Evolutionary conservation across 2,888 invertebrate species (phyloP).

Genomic region (Chromoteleia sp.): DNA sequence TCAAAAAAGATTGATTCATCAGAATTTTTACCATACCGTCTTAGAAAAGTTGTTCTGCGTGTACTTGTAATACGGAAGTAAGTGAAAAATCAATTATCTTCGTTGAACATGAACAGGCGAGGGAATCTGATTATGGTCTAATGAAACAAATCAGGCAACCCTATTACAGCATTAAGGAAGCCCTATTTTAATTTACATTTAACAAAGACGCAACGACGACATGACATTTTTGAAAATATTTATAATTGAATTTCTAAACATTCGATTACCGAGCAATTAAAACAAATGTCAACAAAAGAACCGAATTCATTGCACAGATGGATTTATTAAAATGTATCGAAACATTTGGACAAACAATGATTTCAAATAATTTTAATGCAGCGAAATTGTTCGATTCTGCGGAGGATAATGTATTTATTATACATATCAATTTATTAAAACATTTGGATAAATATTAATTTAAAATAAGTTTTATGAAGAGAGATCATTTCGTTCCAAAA

Average conservation of each 20-base stretch:
- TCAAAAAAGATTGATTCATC: too few relatives aligned
- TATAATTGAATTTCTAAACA: neutral
- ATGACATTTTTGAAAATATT: constrained; percentile 3
- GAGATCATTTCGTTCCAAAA: neutral
- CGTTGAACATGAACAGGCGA: constrained; percentile 60
- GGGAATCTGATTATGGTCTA: constrained; percentile 63
- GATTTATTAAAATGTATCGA: too few relatives aligned
- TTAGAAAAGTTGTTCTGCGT: too few relatives aligned
- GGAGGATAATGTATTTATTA: too few relatives aligned
- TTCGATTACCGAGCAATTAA: neutral
- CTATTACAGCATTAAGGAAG: constrained; percentile 59
- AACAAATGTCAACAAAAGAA: too few relatives aligned
- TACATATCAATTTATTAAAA: too few relatives aligned
- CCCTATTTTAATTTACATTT: constrained; percentile 50
- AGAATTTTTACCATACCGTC: too few relatives aligned
- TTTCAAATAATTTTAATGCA: too few relatives aligned
- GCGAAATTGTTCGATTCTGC: too few relatives aligned
- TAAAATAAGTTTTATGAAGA: neutral
- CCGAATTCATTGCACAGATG: too few relatives aligned
- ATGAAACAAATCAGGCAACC: constrained; percentile 62
- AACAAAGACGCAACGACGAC: constrained; percentile 12
- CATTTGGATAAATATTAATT: neutral
- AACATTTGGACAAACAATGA: too few relatives aligned
- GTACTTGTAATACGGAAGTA: constrained; percentile 52
- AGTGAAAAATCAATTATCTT: constrained; percentile 58